A percentile compares a stretch with the other conserved stretches of the same genome.
Conservation (phyloP, 2,797 vertebrate species). For the Lepus oiostolus region DNA sequence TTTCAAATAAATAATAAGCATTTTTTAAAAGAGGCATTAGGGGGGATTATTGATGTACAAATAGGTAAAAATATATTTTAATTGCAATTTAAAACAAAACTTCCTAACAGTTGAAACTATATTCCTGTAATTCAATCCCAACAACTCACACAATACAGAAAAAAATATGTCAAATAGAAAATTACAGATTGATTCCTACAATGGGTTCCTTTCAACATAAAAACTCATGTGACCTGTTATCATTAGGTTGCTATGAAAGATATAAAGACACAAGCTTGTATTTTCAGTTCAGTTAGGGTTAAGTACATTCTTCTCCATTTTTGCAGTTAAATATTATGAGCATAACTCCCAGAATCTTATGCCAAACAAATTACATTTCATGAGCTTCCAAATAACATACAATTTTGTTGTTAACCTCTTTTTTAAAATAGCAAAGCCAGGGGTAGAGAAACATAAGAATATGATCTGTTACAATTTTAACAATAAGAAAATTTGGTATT, state of each 20-base stretch:
- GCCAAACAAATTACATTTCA: slow-evolving; percentile 85
- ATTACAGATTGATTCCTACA: slow-evolving; percentile 85
- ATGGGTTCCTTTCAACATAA: slow-evolving; percentile 85
- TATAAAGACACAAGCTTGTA: slow-evolving; percentile 75
- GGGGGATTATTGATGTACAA: background rate
- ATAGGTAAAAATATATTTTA: background rate
- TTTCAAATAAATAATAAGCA: no score
- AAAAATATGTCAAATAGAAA: slow-evolving; percentile 83
- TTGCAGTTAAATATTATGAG: slow-evolving; percentile 82
- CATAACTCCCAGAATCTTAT: slow-evolving; percentile 82
- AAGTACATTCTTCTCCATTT: slow-evolving; percentile 75
- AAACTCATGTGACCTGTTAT: slow-evolving; percentile 86
- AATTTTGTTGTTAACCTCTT: slow-evolving; percentile 81
- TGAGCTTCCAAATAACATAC: slow-evolving; percentile 79
- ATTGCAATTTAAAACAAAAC: slow-evolving; percentile 79
- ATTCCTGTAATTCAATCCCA: slow-evolving; percentile 84
- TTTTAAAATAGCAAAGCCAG: background rate
- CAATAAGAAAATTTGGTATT: background rate
- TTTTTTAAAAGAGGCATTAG: no score
- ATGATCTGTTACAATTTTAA: background rate
- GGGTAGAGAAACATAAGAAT: slow-evolving; percentile 65
- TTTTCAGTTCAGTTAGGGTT: slow-evolving; percentile 82
- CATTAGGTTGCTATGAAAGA: slow-evolving; percentile 85
- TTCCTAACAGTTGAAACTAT: slow-evolving; percentile 83
- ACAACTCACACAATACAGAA: slow-evolving; percentile 81